Evolutionary conservation across 2,888 invertebrate species (phyloP).

Genomic region (Osedax fenrisi): DNA sequence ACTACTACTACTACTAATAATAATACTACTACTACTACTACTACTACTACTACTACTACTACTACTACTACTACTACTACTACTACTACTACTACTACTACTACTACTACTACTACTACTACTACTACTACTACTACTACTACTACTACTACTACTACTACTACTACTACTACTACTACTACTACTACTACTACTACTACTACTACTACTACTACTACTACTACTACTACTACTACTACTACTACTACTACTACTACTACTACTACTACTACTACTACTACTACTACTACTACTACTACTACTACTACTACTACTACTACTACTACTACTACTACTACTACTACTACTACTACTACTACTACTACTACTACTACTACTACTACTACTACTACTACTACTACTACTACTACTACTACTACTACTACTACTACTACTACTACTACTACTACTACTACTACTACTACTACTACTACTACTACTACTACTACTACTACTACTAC

Average conservation of each 20-base stretch:
- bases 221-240: not conserved
- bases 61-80: not conserved
- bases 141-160: not conserved
- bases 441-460: not conserved
- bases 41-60: not conserved
- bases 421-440: not conserved
- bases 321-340: not conserved
- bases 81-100: not conserved
- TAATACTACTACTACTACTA: not conserved
- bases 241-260: not conserved
- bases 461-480: not conserved
- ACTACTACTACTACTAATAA: not conserved
- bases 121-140: not conserved
- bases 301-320: not conserved
- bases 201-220: not conserved
- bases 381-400: not conserved
- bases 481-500: not conserved
- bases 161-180: not conserved
- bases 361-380: not conserved
- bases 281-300: not conserved
- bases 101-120: not conserved
- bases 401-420: not conserved
- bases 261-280: not conserved
- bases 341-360: not conserved
- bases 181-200: not conserved